phyloP scores from a whole-genome alignment of 2,888 invertebrate genomes.

The Phyllotreta striolata region DNA sequence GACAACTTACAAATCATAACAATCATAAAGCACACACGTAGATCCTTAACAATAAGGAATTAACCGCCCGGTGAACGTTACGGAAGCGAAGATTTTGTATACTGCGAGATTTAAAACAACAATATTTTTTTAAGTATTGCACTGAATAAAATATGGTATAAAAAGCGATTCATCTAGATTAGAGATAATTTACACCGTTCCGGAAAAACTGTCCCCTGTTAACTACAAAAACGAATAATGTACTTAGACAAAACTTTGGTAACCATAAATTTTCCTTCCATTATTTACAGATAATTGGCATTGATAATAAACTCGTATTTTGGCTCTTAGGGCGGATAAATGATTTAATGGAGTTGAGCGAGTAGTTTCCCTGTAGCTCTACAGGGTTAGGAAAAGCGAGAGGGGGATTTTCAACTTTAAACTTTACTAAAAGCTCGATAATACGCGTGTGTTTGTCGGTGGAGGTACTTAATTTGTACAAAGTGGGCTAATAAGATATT shows the following conservation, averaged over 20 bases:
- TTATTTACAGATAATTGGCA: constrained; percentile 23
- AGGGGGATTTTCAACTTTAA: constrained; percentile 20
- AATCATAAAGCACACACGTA: constrained; percentile 19
- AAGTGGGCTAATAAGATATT: no score
- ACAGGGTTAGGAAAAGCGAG: not conserved
- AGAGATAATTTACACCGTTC: no score
- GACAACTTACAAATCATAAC: constrained; percentile 20
- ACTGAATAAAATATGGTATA: no score
- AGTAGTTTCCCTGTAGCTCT: constrained; percentile 16
- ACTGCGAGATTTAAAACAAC: no score
- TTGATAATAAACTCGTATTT: constrained; percentile 21
- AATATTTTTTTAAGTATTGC: no score
- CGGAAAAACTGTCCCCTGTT: no score
- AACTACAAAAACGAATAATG: constrained; percentile 8
- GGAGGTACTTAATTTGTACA: no score
- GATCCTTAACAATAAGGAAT: constrained; percentile 16
- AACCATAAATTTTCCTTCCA: constrained; percentile 11
- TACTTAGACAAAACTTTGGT: constrained; percentile 12
- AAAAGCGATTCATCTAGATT: no score
- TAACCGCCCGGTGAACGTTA: not conserved
- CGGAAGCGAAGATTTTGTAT: no score
- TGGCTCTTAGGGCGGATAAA: constrained; percentile 23
- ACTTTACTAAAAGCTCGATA: constrained; percentile 19
- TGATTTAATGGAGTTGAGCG: constrained; percentile 24
- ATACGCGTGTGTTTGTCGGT: constrained; percentile 5